Evolutionary conservation across 2,113 vertebrate species (phyloP), one percentile per base, ranked within the genome.

Genomic region (Eurypyga helias): DNA sequence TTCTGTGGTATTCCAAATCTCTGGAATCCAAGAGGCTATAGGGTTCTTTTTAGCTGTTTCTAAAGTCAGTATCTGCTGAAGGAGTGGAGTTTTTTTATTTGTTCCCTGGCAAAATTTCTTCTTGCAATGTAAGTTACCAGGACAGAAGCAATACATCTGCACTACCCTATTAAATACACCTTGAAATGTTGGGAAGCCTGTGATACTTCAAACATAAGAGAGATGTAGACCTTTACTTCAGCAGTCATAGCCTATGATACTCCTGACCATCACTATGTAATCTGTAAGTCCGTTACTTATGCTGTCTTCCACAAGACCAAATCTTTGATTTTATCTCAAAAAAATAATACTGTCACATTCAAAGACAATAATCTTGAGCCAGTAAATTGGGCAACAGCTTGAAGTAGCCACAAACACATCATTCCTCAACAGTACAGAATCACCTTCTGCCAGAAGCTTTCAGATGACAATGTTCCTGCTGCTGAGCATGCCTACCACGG

Each of bases 161-260:
- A 61, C 11, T 33, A 5, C 16, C 17, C 7, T 7, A 43, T 19
- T 10, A 80, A 87, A 76, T 8, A 70, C 9, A 25, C 34, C 33
- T 71, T 45, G 43, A 55, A 49, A 67, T 4, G 11, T 2, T 55
- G 33, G 7, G 38, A 71, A 91, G 25, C 14, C n/a, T 45, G 25
- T 20, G 89, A 62, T 3, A 13, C 26, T 61, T 82, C 52, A 29
- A 41, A 61, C 0, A 0, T 2, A n/a, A n/a, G 20, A 54, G 8
- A 34, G 26, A 43, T 0, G 0, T 0, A 77, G 10, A 76, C n/a
- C 61, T 60, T 46, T 10, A 26, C 16, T 84, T 36, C 41, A 61
- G 28, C n/a, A 36, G 28, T 49, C 34, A 43, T 5, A 3, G 14
- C 15, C 41, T 46, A 6, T 5, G 13, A 75, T 38, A 78, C 17